Percentiles rank a stretch among this genome's conserved stretches.
Conservation (phyloP, 2,113 vertebrate species). For the Scytalopus superciliaris region DNA sequence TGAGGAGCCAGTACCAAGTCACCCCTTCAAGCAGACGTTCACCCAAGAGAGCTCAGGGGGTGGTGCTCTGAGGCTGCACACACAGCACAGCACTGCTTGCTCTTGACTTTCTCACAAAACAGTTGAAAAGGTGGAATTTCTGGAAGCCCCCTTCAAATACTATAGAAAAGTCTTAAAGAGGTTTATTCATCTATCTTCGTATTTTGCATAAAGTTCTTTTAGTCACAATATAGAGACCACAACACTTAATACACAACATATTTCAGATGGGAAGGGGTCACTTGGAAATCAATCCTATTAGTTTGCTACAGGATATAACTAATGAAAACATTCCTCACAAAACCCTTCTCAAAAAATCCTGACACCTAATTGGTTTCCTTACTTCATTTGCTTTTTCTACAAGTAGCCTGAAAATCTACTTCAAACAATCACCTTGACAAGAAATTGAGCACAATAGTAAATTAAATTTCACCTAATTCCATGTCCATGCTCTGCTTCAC, state of each 20-base stretch:
- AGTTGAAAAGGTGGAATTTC: not conserved
- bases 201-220: not conserved
- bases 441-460: not conserved
- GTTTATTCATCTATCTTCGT: not conserved
- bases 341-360: not conserved
- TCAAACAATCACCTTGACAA: not conserved
- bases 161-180: not conserved
- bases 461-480: not conserved
- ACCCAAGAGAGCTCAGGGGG: not conserved
- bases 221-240: not conserved
- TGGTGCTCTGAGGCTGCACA: not conserved
- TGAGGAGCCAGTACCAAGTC: not conserved
- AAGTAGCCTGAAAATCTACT: not conserved
- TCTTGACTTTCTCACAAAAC: not conserved
- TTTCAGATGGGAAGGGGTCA: not conserved
- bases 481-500: not conserved
- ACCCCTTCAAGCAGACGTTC: not conserved
- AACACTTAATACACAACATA: not conserved
- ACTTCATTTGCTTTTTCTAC: not conserved
- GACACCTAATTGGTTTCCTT: not conserved
- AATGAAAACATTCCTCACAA: not conserved
- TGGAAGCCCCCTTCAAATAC: not conserved
- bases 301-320: not conserved
- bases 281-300: not conserved
- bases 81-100: not conserved